Evolutionary conservation across 2,113 vertebrate species (phyloP), one percentile per base, ranked within the genome.

Genomic region (Dissostichus mawsoni): DNA sequence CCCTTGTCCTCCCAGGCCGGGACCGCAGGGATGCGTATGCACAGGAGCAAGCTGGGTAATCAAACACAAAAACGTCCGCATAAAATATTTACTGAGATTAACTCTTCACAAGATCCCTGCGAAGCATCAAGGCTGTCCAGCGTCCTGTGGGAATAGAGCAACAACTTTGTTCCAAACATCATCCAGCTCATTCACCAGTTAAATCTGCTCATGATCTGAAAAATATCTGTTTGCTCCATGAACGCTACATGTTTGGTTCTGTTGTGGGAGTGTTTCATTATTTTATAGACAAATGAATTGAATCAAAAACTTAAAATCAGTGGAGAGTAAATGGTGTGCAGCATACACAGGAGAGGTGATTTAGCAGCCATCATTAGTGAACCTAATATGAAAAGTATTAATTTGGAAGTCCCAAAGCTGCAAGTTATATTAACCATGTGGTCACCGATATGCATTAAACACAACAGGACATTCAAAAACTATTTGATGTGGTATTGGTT

Each of bases 61-160:
- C 75, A 83, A 83, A 89, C 64, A 85, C 59, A 79, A 80, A 88
- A 86, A 82, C 12, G 44, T 53, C 55, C 1, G 17, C 48, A 90
- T 88, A 11, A 88, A 91, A 83, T 84, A 90, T 89, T 84, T 84
- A 85, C 53, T 62, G 17, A 1, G 56, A 84, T 75, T 85, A 86
- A 87, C 63, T 81, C 64, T 62, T 82, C 44, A 47, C 55, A 44
- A 75, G 76, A 56, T 72, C 50, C 52, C 48, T 82, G 23, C 25
- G 47, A 76, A 75, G 69, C 59, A 47, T 48, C 51, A 11, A 66
- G 10, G 11, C 50, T 57, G 13, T 69, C 69, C 62, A 64, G 8
- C 0, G 44, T 65, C 50, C 72, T 67, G 72, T 0, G 67, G 84
- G 69, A 83, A 65, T 7, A 23, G 23, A 68, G 33, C 44, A 14